Conservation (phyloP, 2,888 invertebrate genomes). For the Exephanes ischioxanthus region DNA sequence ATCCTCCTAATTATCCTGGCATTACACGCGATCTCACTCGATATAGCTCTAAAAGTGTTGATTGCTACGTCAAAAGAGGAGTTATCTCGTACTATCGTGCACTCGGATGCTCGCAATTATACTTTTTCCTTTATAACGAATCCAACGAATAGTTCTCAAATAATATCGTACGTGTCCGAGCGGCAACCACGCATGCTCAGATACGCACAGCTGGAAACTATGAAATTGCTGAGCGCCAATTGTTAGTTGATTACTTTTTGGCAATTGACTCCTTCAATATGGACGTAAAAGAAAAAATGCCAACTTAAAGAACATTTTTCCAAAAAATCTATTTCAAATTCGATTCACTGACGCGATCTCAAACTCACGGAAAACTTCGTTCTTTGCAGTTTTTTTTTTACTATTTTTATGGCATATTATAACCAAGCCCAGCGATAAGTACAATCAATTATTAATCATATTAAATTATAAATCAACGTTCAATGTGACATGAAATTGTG, state of each 20-base stretch:
- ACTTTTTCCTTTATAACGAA: conserved; percentile 15
- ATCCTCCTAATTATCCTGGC: conserved; percentile 77
- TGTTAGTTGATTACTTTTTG: neutral
- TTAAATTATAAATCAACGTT: no score
- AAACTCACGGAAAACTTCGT: neutral
- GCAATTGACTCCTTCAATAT: neutral
- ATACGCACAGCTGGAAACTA: conserved; percentile 26
- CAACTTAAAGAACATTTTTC: neutral
- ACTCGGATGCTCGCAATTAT: conserved; percentile 44
- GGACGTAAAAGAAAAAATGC: neutral
- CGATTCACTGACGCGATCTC: neutral
- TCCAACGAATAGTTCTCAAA: conserved; percentile 32
- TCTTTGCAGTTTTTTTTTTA: neutral
- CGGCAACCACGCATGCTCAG: neutral
- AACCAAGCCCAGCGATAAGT: no score
- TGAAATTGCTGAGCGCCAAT: conserved; percentile 8
- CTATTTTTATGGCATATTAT: no score
- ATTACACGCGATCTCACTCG: conserved; percentile 77
- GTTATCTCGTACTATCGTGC: conserved; percentile 59
- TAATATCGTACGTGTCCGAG: neutral
- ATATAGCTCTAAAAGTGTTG: conserved; percentile 67
- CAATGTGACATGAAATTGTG: no score
- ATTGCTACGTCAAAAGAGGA: conserved; percentile 60
- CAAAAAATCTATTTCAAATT: neutral
- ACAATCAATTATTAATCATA: no score